Percentiles rank a stretch among this genome's conserved stretches.
phyloP scores from a whole-genome alignment of 2,113 vertebrate genomes.

The Grallaria varia region DNA sequence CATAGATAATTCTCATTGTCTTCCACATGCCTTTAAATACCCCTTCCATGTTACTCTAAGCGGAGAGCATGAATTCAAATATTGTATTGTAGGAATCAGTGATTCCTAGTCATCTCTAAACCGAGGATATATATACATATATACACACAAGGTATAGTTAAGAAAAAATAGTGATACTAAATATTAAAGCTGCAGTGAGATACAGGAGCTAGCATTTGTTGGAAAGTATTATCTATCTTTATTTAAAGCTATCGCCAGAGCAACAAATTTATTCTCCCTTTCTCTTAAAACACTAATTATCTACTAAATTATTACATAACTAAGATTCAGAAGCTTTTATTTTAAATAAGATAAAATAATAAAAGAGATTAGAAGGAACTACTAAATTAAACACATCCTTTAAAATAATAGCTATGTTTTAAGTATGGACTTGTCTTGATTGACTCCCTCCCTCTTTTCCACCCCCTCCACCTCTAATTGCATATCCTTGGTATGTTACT shows the following conservation, averaged over 20 bases:
- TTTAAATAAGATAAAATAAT: not conserved
- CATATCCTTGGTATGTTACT: not conserved
- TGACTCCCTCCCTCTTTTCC: not conserved
- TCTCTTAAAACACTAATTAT: not conserved
- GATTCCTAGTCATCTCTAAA: not conserved
- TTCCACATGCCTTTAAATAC: not conserved
- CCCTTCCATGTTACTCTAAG: not conserved
- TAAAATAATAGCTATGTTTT: not conserved
- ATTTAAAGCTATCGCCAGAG: not conserved
- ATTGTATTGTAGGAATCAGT: not conserved
- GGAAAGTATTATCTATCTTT: not conserved
- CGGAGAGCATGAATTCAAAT: not conserved
- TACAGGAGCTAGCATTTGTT: not conserved
- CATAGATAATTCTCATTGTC: not conserved
- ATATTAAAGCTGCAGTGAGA: not conserved
- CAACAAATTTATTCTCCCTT: not conserved
- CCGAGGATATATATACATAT: not conserved
- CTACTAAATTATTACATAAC: not conserved
- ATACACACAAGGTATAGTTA: not conserved
- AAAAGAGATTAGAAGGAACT: not conserved
- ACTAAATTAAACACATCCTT: not conserved
- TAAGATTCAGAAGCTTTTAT: not conserved
- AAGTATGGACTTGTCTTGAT: not conserved
- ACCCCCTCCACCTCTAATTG: not conserved
- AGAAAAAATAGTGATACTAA: not conserved